Conservation (phyloP, 2,888 invertebrate species). For the Artemia sinica region DNA sequence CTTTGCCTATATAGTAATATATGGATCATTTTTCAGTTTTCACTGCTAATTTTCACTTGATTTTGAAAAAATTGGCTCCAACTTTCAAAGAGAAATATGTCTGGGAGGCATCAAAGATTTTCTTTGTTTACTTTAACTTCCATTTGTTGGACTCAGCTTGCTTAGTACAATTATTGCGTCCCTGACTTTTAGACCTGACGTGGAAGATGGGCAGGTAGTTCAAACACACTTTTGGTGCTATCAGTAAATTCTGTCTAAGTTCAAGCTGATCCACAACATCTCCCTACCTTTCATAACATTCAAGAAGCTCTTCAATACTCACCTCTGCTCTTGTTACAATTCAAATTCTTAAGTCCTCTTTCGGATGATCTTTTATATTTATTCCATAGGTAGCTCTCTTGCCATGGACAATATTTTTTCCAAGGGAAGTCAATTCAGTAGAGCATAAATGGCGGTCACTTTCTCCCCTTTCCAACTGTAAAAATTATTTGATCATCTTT, state of each 20-base stretch:
- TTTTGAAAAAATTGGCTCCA: too few species aligned
- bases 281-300: neutral
- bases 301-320: neutral
- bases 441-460: neutral
- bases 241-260: neutral
- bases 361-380: conserved; percentile 2
- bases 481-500: neutral
- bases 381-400: neutral
- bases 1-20: too few species aligned
- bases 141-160: too few species aligned
- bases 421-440: neutral
- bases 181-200: too few species aligned
- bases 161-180: too few species aligned
- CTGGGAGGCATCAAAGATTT: too few species aligned
- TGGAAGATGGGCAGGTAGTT: neutral
- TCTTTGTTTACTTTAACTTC: too few species aligned
- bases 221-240: neutral
- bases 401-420: neutral
- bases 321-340: neutral
- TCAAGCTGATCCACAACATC: neutral
- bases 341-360: neutral
- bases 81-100: too few species aligned
- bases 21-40: too few species aligned
- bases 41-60: too few species aligned
- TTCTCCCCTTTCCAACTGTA: neutral